Evolutionary conservation across 2,113 vertebrate genomes (phyloP).

Genomic region (Strigops habroptila): DNA sequence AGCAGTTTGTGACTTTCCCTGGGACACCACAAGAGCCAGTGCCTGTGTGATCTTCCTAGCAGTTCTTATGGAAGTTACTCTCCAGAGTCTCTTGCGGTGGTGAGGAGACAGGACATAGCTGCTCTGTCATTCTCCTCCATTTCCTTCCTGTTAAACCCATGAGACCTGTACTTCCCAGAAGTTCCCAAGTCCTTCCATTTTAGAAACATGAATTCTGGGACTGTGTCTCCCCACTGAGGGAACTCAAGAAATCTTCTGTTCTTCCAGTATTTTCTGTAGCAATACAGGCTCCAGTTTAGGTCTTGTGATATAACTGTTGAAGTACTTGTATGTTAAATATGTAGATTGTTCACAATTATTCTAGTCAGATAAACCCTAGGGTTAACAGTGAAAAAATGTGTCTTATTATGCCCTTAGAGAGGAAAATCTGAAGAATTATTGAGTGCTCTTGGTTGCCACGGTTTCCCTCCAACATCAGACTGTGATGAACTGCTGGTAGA

Average conservation of each 20-base stretch:
- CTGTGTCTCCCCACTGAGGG: not conserved
- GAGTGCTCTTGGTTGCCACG: conserved; percentile 82
- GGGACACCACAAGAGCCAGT: not conserved
- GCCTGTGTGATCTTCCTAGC: not conserved
- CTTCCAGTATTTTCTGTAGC: not conserved
- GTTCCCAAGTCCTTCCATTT: not conserved
- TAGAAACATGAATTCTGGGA: not conserved
- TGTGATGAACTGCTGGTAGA: conserved; percentile 89
- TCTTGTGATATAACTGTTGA: not conserved
- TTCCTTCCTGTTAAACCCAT: not conserved
- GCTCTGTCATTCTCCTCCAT: not conserved
- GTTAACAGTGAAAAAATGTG: not conserved
- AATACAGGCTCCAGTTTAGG: not conserved
- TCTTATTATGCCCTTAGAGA: conserved; percentile 69
- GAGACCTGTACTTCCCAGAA: not conserved
- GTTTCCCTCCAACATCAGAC: conserved; percentile 83
- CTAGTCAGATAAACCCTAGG: not conserved
- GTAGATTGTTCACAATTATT: not conserved
- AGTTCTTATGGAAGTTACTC: not conserved
- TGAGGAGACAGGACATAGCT: not conserved
- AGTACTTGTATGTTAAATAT: not conserved
- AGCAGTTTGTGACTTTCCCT: not conserved
- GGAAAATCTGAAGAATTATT: conserved; percentile 86
- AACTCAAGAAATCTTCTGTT: not conserved
- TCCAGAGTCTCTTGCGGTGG: not conserved